Evolutionary conservation across 2,888 invertebrate genomes (phyloP).

Genomic region (Patella caerulea): DNA sequence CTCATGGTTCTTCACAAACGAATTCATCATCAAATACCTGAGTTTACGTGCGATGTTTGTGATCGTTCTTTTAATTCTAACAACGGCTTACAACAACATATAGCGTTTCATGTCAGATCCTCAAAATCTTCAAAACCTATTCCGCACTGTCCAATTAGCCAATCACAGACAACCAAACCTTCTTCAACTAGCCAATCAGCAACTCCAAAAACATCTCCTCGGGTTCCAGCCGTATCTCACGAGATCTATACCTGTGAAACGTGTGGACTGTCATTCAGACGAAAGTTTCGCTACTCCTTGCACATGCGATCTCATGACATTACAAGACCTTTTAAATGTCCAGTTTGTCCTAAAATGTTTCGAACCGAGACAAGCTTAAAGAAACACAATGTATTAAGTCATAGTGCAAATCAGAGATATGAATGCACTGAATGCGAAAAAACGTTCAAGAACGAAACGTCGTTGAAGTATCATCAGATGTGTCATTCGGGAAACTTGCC

Average conservation of each 20-base stretch:
- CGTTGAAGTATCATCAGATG: neutral
- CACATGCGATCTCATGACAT: neutral
- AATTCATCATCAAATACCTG: neutral
- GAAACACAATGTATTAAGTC: neutral
- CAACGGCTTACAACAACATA: too few species aligned
- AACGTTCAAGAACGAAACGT: neutral
- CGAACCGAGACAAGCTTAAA: neutral
- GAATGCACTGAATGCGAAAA: neutral
- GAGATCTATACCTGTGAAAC: neutral
- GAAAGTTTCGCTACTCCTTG: neutral
- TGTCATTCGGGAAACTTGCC: neutral
- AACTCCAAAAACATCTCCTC: too few species aligned
- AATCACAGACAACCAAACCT: too few species aligned
- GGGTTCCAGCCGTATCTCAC: too few species aligned
- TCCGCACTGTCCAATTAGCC: too few species aligned
- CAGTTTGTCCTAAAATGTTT: slow-evolving; percentile 1
- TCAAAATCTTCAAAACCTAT: too few species aligned
- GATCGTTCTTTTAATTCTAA: too few species aligned
- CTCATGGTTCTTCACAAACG: neutral
- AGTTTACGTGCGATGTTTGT: too few species aligned
- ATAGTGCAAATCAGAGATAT: neutral
- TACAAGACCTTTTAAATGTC: neutral
- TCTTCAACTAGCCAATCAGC: too few species aligned
- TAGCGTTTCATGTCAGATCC: too few species aligned
- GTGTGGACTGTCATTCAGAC: neutral